phyloP scores from a whole-genome alignment of 2,888 invertebrate genomes.

The Epiblema foenella region DNA sequence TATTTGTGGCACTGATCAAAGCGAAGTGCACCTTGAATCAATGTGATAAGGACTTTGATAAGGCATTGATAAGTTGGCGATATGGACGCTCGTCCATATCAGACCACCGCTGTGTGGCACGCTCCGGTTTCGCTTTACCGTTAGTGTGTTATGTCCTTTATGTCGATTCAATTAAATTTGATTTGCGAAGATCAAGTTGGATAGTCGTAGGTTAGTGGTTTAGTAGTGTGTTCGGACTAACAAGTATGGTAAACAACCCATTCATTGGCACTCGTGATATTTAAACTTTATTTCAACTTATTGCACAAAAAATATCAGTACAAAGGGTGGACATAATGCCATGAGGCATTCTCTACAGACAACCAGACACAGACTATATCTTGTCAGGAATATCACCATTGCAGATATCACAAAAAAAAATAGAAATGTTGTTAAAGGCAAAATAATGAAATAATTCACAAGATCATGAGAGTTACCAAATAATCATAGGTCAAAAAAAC shows the following conservation, averaged over 20 bases:
- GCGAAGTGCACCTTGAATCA: neutral
- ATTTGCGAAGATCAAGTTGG: conserved; percentile 14
- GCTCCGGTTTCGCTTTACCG: conserved; percentile 41
- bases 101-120: conserved; percentile 43
- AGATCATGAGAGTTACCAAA: no score
- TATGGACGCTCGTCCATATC: conserved; percentile 9
- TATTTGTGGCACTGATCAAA: neutral
- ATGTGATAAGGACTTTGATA: conserved; percentile 5
- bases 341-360: no score
- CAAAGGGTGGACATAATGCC: no score
- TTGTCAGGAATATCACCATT: no score
- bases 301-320: no score
- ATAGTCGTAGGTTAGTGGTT: conserved; percentile 3
- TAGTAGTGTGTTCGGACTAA: neutral
- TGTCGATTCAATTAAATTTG: conserved; percentile 37
- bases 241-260: neutral
- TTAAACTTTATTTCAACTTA: no score
- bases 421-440: no score
- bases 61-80: conserved; percentile 23
- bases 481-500: no score
- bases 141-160: conserved; percentile 42
- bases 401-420: no score
- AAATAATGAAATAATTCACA: no score
- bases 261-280: conserved; percentile 5
- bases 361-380: no score